Conservation (phyloP, 2,888 invertebrate species). For the Ypsolopha sequella region DNA sequence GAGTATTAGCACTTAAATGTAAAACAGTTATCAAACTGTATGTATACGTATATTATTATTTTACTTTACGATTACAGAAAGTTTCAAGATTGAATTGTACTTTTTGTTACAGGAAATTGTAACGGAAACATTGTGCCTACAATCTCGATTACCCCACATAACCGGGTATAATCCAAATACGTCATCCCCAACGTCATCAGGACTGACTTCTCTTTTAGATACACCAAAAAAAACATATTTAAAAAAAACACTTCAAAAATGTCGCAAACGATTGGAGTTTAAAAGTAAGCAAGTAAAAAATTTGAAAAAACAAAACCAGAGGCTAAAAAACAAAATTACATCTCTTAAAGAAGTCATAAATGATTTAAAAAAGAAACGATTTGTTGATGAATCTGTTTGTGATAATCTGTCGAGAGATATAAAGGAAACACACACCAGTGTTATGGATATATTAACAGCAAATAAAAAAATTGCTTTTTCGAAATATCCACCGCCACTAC, state of each 20-base stretch:
- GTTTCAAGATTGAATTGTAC: no score
- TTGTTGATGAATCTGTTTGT: background rate
- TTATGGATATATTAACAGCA: background rate
- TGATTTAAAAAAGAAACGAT: background rate
- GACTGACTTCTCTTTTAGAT: background rate
- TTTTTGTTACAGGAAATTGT: no score
- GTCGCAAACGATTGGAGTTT: background rate
- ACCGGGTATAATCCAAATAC: no score
- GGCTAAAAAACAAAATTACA: background rate
- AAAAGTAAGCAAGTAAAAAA: background rate
- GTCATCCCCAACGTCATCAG: background rate
- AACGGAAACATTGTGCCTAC: no score
- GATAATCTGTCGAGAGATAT: background rate
- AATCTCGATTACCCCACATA: no score
- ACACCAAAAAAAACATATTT: background rate
- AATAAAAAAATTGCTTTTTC: background rate
- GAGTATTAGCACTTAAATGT: no score
- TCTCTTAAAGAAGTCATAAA: background rate
- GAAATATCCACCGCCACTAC: background rate
- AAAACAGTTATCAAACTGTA: no score
- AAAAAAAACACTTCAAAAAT: background rate
- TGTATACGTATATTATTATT: no score
- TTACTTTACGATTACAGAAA: no score
- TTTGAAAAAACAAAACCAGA: background rate
- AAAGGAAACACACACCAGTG: background rate